phyloP scores from a whole-genome alignment of 2,888 invertebrate genomes.

The Ptychoptera albimana region DNA sequence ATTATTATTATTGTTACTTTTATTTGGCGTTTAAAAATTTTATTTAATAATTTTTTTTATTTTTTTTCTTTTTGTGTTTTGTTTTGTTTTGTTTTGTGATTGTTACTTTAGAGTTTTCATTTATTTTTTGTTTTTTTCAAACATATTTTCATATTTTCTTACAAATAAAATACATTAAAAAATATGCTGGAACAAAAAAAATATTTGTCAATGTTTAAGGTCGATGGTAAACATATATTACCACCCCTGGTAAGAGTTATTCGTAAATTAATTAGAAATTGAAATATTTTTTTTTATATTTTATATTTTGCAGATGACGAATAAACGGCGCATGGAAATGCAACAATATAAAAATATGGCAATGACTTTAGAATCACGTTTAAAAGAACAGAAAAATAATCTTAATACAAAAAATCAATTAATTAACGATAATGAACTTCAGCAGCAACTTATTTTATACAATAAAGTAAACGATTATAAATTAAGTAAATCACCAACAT shows the following conservation, averaged over 20 bases:
- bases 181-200: no score
- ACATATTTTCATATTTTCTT: no score
- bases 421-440: neutral
- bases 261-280: neutral
- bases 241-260: constrained; percentile 53
- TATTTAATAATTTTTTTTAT: no score
- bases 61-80: no score
- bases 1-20: no score
- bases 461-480: neutral
- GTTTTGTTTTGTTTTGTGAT: no score
- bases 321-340: constrained; percentile 46
- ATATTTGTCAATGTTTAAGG: constrained; percentile 53
- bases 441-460: neutral
- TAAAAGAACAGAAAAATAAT: constrained; percentile 22
- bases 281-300: neutral
- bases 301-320: constrained; percentile 41
- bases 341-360: constrained; percentile 49
- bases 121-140: no score
- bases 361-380: constrained; percentile 42
- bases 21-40: no score
- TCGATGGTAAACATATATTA: constrained; percentile 55
- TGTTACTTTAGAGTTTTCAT: no score
- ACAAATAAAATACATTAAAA: no score
- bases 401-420: neutral
- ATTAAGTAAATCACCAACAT: no score